Evolutionary conservation across 2,888 invertebrate species (phyloP), one percentile per base, ranked within the genome.

Genomic region (Syrista parreyssii): DNA sequence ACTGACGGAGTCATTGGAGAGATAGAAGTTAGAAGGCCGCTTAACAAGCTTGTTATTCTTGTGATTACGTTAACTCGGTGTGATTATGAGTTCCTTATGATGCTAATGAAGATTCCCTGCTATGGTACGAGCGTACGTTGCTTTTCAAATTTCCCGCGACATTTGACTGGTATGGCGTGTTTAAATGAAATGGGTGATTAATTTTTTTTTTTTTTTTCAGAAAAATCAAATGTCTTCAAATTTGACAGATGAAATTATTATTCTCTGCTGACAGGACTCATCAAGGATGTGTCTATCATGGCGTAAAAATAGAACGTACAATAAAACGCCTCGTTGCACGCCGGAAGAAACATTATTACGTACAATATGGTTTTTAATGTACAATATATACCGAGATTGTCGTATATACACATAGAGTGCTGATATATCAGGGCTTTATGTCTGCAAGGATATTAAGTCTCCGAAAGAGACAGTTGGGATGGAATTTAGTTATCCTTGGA

Each of bases 41-140:
- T 87, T 87, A 88, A 89, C 87, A 86, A 87, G 86, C 81, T 83
- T 83, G 86, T 86, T 88, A 87, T 88, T 87, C 84, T 88, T 88
- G 85, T 84, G 86, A 88, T 88, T 87, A 86, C 85, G 83, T 80
- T 68, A 23, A 74, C 68, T 36, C 15, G 12, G 12, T n/a, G 75
- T 11, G 23, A 30, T 55, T 55, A 55, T 23, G 55, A 55, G 55
- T 55, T 55, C 23, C 55, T 55, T 23, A 55, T 23, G 55, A 55
- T 23, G 55, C 55, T 55, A 55, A 55, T 55, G 23, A 55, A 55
- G 23, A 23, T 40, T 23, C 6, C 23, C 9, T 23, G 55, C 4
- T 23, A 23, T 23, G 23, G 55, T 55, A 55, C 1, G 2, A 55
- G 55, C 23, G 9, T 55, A 23, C 2, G 23, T 15, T 55, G 9